phyloP scores from a whole-genome alignment of 2,888 invertebrate species.

The Isoperla grammatica region DNA sequence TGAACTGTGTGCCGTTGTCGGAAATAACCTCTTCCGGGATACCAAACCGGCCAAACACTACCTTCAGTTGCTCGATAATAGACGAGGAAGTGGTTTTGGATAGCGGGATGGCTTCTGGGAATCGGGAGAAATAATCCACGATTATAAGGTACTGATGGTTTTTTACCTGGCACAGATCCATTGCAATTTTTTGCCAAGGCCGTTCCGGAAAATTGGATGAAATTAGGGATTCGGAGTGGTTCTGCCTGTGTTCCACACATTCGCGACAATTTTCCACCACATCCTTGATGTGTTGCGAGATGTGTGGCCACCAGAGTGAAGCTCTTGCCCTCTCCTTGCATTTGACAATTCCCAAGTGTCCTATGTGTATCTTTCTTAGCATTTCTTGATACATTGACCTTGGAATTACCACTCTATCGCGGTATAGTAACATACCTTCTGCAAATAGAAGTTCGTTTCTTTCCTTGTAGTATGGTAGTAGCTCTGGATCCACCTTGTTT shows the following conservation, averaged over 20 bases:
- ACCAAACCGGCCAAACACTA: constrained; percentile 38
- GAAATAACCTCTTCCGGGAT: constrained; percentile 31
- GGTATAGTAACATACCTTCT: background rate
- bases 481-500: background rate
- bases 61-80: constrained; percentile 25
- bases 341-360: constrained; percentile 22
- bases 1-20: constrained; percentile 35
- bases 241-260: constrained; percentile 26
- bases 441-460: background rate
- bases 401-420: constrained; percentile 7
- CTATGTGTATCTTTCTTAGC: constrained; percentile 16
- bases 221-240: constrained; percentile 29
- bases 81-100: background rate
- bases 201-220: constrained; percentile 30
- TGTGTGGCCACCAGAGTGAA: constrained; percentile 13
- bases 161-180: constrained; percentile 30
- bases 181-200: constrained; percentile 33
- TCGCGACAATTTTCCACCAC: constrained; percentile 26
- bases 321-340: constrained; percentile 15
- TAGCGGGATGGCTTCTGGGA: constrained; percentile 27
- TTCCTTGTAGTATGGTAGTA: background rate
- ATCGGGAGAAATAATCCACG: constrained; percentile 33
- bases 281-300: constrained; percentile 21
- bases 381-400: background rate
- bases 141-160: constrained; percentile 31